Conservation (phyloP, 1,140 invertebrate genomes). For the Capitella teleta region DNA sequence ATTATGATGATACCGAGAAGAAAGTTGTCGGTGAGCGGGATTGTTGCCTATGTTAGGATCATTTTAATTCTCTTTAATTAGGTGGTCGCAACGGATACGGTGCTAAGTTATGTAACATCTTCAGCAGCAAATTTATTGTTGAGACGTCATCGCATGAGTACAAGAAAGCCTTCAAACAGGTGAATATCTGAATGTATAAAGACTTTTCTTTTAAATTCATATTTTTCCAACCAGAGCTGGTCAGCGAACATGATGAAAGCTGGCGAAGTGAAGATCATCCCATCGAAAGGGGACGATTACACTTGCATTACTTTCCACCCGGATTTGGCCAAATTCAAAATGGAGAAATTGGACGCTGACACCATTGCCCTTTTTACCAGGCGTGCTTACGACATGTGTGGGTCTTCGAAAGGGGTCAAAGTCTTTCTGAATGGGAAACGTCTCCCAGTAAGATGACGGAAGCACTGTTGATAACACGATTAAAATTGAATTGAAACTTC, state of each 20-base stretch:
- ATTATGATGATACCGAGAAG: slow-evolving; percentile 97
- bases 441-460: slow-evolving; percentile 70
- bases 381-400: slow-evolving; percentile 92
- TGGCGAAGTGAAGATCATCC: slow-evolving; percentile 66
- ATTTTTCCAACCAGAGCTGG: slow-evolving; percentile 74
- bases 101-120: slow-evolving; percentile 99
- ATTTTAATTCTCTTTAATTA: slow-evolving; percentile 51
- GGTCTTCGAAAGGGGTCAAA: slow-evolving; percentile 70
- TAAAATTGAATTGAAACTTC: no score
- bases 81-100: slow-evolving; percentile 98
- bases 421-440: slow-evolving; percentile 84
- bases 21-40: slow-evolving; percentile 60
- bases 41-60: no score
- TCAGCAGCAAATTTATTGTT: slow-evolving; percentile 90
- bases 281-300: slow-evolving; percentile 69
- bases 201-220: no score
- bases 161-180: slow-evolving; percentile 79
- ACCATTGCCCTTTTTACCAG: slow-evolving; percentile 87
- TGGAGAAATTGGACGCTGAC: slow-evolving; percentile 84
- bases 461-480: no score
- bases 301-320: slow-evolving; percentile 93
- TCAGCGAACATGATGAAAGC: slow-evolving; percentile 88
- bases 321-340: slow-evolving; percentile 92
- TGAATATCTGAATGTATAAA: no score
- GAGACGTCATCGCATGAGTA: slow-evolving; percentile 87